Base-by-base conservation (phyloP, 1,140 invertebrate genomes). In the Ceratitis capitata region DNA sequence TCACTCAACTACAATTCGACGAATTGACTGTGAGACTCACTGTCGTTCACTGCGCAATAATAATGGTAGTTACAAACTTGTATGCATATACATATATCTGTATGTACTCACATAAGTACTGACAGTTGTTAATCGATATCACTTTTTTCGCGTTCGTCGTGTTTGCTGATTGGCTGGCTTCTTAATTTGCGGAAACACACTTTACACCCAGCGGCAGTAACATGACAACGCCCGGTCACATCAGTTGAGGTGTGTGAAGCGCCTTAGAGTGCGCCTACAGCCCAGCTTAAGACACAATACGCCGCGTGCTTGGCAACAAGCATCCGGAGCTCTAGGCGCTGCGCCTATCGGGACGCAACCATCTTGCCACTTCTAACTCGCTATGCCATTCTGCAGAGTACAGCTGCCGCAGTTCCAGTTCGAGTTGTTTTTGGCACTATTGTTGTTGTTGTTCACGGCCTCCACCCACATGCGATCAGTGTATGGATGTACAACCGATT, bases 121-220 rank as follows among this genome's bases (percentile, higher is more conserved):
- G 19, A 19, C 23, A n/a, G 35, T 1, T 23, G 35, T 45, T 78
- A n/a, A 19, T 2, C 32, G 16, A 26, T 47, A n/a, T n/a, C n/a
- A 19, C 42, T 19, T n/a, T 47, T 78, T 35, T 42, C 5, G 42
- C 45, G 69, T 45, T 45, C 39, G 69, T 78, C 39, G 69, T 78
- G 69, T 35, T 78, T 78, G 69, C 83, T 86, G 85, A 86, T 86
- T 86, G 85, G 85, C 58, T 86, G 85, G 85, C 85, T 86, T 84
- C 85, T 86, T 86, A 86, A 86, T 86, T 86, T 86, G 83, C 78
- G 85, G 69, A 84, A 86, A 86, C 85, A 85, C 82, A 82, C 39
- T 78, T 85, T 83, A 85, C 82, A 85, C 83, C 83, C 74, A 45
- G 61, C 61, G 53, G 61, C 61, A 83, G 19, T 32, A 53, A 83